A percentile compares a stretch with the other conserved stretches of the same genome.
Conservation (phyloP, 2,113 vertebrate genomes). For the Syngnathus scovelli region DNA sequence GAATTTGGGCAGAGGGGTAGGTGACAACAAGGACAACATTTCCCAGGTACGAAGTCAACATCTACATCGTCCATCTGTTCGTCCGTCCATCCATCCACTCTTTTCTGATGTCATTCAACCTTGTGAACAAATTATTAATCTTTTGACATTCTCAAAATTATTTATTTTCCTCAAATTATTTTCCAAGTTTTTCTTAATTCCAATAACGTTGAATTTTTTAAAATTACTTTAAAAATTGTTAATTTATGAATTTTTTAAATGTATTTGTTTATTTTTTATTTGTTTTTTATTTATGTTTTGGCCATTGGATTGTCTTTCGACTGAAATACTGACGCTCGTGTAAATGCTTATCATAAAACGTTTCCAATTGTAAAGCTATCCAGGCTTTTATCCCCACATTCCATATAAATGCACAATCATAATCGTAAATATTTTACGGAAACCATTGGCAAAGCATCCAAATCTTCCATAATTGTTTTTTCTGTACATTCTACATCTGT, state of each 20-base stretch:
- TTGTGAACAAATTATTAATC: too few species aligned
- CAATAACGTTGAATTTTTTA: too few species aligned
- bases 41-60: not conserved
- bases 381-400: not conserved
- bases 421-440: not conserved
- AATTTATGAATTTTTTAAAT: too few species aligned
- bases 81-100: too few species aligned
- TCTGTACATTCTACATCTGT: not conserved
- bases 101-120: too few species aligned
- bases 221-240: too few species aligned
- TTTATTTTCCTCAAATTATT: too few species aligned
- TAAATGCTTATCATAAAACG: not conserved
- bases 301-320: not conserved
- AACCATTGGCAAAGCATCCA: not conserved
- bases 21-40: constrained; percentile 44
- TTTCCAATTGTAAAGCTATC: not conserved
- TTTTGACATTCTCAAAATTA: too few species aligned
- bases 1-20: constrained; percentile 22
- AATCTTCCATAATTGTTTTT: not conserved
- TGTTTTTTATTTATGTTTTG: too few species aligned
- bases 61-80: too few species aligned
- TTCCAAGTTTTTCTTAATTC: too few species aligned
- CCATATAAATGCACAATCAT: not conserved
- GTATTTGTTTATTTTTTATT: too few species aligned
- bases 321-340: not conserved